phyloP scores from a whole-genome alignment of 2,113 vertebrate species.

The Semicossyphus pulcher region DNA sequence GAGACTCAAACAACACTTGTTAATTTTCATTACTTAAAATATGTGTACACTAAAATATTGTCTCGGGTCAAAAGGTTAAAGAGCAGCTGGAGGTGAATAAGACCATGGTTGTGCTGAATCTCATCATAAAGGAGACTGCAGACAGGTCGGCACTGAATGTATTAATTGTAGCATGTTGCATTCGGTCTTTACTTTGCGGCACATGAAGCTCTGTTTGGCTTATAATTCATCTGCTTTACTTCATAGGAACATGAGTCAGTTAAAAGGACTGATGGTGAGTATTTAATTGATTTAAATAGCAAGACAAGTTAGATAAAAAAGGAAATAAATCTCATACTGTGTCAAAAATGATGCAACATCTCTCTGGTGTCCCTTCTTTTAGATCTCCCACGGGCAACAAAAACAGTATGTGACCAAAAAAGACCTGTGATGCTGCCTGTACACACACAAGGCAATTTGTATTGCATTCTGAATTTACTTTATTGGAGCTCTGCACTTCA shows the following conservation, averaged over 20 bases:
- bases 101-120: conserved; percentile 54
- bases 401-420: conserved; percentile 58
- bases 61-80: conserved; percentile 52
- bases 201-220: not conserved
- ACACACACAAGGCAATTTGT: too few relatives aligned
- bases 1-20: not conserved
- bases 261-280: conserved; percentile 45
- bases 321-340: not conserved
- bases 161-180: not conserved
- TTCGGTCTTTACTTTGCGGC: not conserved
- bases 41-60: not conserved
- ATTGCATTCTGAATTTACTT: not conserved
- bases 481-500: not conserved
- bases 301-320: not conserved
- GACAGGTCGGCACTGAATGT: conserved; percentile 19
- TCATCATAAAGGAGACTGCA: conserved; percentile 13
- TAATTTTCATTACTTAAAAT: not conserved
- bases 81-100: conserved; percentile 40
- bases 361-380: conserved; percentile 16
- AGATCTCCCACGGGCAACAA: conserved; percentile 20
- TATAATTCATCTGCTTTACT: not conserved
- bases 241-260: conserved; percentile 27
- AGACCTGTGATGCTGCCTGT: not conserved
- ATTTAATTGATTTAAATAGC: not conserved
- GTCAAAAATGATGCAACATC: not conserved